phyloP scores from a whole-genome alignment of 2,797 vertebrate species.

The Schizopygopsis pylzovi region DNA sequence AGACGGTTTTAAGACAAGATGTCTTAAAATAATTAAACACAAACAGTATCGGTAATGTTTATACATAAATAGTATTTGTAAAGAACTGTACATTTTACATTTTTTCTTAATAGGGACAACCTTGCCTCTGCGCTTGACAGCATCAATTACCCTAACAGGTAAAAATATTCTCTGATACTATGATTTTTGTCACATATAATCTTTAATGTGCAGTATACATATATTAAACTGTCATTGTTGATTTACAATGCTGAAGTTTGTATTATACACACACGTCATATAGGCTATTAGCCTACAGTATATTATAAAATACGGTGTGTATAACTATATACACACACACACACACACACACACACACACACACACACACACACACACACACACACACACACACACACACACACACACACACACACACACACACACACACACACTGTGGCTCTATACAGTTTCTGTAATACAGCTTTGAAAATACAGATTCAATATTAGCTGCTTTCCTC shows the following conservation, averaged over 20 bases:
- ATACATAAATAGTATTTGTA: constrained; percentile 3
- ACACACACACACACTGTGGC: neutral
- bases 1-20: neutral
- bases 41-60: neutral
- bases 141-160: constrained; percentile 70
- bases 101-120: constrained; percentile 66
- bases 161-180: neutral
- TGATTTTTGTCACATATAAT: neutral
- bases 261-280: neutral
- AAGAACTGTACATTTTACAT: neutral
- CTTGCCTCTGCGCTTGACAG: constrained; percentile 68
- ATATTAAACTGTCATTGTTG: neutral
- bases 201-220: neutral
- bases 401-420: too few species aligned
- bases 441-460: neutral
- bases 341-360: too few species aligned
- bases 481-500: neutral
- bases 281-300: neutral
- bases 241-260: neutral
- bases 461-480: neutral
- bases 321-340: too few species aligned
- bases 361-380: neutral
- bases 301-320: too few species aligned
- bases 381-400: too few species aligned
- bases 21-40: neutral